These are phyloP conservation scores for Epizoanthus ramosus DNA, from an alignment of 92 coral and sea anemone species.

Conservation along the genomic window DNA sequence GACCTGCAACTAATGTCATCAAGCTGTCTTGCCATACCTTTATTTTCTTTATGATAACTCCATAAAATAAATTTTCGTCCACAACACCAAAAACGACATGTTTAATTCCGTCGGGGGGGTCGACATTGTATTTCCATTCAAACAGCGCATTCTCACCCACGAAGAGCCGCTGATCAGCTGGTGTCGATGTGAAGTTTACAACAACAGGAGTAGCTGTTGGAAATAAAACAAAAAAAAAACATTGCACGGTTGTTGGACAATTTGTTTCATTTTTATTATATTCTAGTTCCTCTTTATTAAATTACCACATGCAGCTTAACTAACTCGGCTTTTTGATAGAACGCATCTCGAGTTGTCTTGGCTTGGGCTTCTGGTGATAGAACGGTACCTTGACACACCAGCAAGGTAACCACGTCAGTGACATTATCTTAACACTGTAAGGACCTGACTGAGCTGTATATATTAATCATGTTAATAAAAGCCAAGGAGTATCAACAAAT, in stretches of 20 bases:
- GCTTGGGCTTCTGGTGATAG: too few relatives aligned
- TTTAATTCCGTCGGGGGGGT: slow-evolving; percentile 18
- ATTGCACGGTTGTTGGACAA: not conserved
- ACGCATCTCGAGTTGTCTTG: too few relatives aligned
- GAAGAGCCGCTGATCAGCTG: slow-evolving; percentile 22
- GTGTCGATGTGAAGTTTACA: slow-evolving; percentile 16
- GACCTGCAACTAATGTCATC: not conserved
- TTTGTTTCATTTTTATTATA: not conserved
- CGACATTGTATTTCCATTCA: slow-evolving; percentile 26
- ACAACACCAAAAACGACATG: slow-evolving; percentile 26
- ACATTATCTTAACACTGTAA: too few relatives aligned
- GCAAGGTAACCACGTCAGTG: too few relatives aligned
- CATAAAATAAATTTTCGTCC: not conserved
- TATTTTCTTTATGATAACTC: slow-evolving; percentile 13
- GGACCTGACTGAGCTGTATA: too few relatives aligned
- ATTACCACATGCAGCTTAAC: too few relatives aligned
- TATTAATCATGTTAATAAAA: too few relatives aligned
- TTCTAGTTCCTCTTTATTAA: too few relatives aligned
- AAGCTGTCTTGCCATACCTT: not conserved
- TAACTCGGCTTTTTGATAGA: too few relatives aligned
- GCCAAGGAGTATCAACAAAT: too few relatives aligned
- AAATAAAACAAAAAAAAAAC: not conserved
- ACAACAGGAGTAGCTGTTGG: slow-evolving; percentile 28
- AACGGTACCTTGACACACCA: too few relatives aligned
- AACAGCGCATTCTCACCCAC: slow-evolving; percentile 42